A percentile compares a stretch with the other conserved stretches of the same genome.
phyloP scores from a whole-genome alignment of 2,797 vertebrate genomes.

The Cynodonichthys magdalenae region DNA sequence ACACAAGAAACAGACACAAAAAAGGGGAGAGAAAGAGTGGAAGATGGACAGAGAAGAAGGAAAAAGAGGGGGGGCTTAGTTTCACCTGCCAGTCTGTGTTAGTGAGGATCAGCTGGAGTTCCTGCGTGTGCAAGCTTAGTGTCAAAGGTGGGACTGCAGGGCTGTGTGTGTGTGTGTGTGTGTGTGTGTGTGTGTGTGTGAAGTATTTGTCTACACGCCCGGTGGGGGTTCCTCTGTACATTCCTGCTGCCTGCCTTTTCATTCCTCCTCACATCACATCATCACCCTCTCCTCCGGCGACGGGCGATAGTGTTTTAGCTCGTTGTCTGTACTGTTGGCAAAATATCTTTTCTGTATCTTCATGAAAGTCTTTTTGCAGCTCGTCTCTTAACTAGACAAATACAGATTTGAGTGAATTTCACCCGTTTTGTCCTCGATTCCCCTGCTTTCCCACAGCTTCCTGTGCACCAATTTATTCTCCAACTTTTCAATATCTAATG shows the following conservation, averaged over 20 bases:
- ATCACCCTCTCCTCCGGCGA: neutral
- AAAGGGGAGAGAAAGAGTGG: conserved; percentile 53
- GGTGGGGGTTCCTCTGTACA: conserved; percentile 71
- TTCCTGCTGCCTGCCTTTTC: conserved; percentile 51
- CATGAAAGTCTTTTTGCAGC: too few species aligned
- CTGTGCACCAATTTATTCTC: too few species aligned
- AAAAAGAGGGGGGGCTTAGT: conserved; percentile 76
- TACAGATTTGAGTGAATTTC: too few species aligned
- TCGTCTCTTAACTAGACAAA: too few species aligned
- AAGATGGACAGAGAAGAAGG: conserved; percentile 58
- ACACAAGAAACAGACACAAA: conserved; percentile 42
- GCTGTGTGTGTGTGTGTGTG: conserved; percentile 45
- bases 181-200: conserved; percentile 33
- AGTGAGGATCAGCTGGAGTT: conserved; percentile 72
- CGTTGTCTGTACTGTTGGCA: too few species aligned
- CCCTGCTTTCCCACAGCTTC: too few species aligned
- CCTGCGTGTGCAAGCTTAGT: conserved; percentile 78
- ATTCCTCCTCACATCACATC: conserved; percentile 46
- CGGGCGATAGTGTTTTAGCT: too few species aligned
- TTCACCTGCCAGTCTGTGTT: conserved; percentile 84
- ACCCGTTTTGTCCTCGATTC: too few species aligned
- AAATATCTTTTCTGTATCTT: too few species aligned
- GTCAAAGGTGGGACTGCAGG: conserved; percentile 77
- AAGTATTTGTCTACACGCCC: conserved; percentile 56
- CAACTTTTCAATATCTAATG: too few species aligned